Evolutionary conservation across 2,113 vertebrate species (phyloP), one percentile per base, ranked within the genome.

Genomic region (Oncorhynchus mykiss): DNA sequence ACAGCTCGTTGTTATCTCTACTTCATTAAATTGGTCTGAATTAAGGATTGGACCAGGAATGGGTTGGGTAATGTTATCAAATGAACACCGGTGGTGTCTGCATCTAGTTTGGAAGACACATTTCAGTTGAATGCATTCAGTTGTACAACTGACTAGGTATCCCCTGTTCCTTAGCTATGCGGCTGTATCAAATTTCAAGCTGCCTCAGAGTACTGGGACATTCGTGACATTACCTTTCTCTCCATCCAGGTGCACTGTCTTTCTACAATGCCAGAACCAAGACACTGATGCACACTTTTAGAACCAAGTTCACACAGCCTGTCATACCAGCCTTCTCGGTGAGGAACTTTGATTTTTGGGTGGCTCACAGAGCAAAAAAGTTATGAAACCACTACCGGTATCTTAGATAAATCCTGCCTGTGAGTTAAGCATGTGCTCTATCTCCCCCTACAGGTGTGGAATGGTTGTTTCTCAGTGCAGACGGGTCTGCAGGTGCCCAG

Each of bases 261-360:
- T 98, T 99, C 92, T 98, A 96, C 93, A 96, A 98, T 0, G 92
- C 94, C 83, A 95, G 93, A 71, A 96, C 92, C 48, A 99, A 95
- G 88, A 95, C 95, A 86, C 90, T 97, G 80, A 93, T 99, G 71
- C 97, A 98, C 88, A 94, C 96, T 1, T 98, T 98, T 81, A 95
- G 94, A 89, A 92, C 95, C 65, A 98, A 94, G 92, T 98, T 99
- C 87, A 94, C 94, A 0, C 97, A 98, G 89, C 97, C 97, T 0
- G 89, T 99, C 72, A 91, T 98, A 71, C 97, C 97, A 0, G 97
- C 97, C 2, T 99, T 99, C 88, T 97, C 94, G 90, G 97, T 96
- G 72, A 89, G 92, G 31, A 22, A 7, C 51, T 4, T 51, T 0
- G 3, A 16, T 13, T 54, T 54, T 54, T n/a, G 60, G 9, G 24